Evolutionary conservation across 2,797 vertebrate genomes (phyloP), one percentile per base, ranked within the genome.

Genomic region (Tauraco hartlaubi): DNA sequence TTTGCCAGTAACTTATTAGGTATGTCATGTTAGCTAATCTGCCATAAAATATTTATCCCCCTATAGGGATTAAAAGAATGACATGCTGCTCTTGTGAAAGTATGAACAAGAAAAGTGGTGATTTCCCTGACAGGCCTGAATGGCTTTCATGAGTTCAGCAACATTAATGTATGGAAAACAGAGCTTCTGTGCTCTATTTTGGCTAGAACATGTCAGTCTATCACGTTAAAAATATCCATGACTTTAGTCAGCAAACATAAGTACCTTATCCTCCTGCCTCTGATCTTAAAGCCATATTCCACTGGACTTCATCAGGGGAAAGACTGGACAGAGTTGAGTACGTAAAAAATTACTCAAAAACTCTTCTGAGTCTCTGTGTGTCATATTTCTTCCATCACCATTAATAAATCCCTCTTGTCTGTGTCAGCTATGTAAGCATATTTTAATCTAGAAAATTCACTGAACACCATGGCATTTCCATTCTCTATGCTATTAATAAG

Each of bases 21-120:
- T 79, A 85, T 55, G 63, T 84, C 92, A 90, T 73, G 41, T 83
- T 80, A 94, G 94, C 67, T 95, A 91, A 95, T 95, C 66, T 91
- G 61, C 81, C 71, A 89, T 91, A 88, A 92, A 92, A 94, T 75
- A 82, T 82, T 81, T 87, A 88, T 88, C 13, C 18, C 39, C n/a
- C 68, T 84, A 26, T 21, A 48, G 83, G 19, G 68, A 84, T 33
- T 83, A 92, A 59, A 84, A 85, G 68, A 94, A 89, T 64, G 59
- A 88, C 51, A 86, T 28, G 46, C 56, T 74, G 39, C 73, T 94
- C 44, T 69, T 92, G 49, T 68, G 67, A 54, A 85, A 78, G 37
- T 13, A 58, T 10, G 43, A 90, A 59, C 23, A 77, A 39, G 59
- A 82, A 69, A 95, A 77, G 39, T 15, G 28, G 37, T 55, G 46